A percentile compares a stretch with the other conserved stretches of the same genome.
These are phyloP conservation scores for Oscheius sp. DNA, from an alignment of 2,888 invertebrate species.

Conservation along the genomic window DNA sequence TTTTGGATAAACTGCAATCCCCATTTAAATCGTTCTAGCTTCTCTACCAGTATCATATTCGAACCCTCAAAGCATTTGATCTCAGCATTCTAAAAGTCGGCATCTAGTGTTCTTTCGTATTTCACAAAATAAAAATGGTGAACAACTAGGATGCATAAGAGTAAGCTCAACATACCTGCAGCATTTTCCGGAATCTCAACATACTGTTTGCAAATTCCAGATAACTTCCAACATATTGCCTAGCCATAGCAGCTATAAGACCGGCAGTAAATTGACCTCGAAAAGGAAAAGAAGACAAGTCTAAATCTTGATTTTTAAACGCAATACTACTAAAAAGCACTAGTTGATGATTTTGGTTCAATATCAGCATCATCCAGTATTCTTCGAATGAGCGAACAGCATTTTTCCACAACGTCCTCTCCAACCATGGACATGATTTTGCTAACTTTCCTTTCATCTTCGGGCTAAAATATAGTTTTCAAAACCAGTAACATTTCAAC, in stretches of 20 bases:
- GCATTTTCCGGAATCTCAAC: not conserved
- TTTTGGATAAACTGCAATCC: not conserved
- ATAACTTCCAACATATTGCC: not conserved
- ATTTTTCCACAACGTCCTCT: constrained; percentile 2
- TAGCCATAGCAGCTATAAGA: constrained; percentile 11
- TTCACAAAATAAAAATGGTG: not conserved
- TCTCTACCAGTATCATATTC: not conserved
- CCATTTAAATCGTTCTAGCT: not conserved
- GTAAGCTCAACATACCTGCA: not conserved
- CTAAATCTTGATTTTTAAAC: not conserved
- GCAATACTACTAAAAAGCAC: not conserved
- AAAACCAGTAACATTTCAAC: not conserved
- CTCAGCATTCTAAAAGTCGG: constrained; percentile 11
- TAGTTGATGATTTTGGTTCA: not conserved
- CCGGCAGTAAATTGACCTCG: constrained; percentile 29
- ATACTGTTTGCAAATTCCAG: not conserved
- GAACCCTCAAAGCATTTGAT: constrained; percentile 3
- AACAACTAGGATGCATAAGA: not conserved
- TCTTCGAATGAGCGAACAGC: not conserved
- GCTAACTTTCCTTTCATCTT: not conserved
- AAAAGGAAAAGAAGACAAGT: not conserved
- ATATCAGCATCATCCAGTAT: not conserved
- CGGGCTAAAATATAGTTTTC: not conserved
- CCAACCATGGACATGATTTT: constrained; percentile 14
- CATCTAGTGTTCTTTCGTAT: not conserved